These are phyloP conservation scores for Rhinichthys osculus DNA, from an alignment of 2,797 vertebrate genomes.

Conservation along the genomic window DNA sequence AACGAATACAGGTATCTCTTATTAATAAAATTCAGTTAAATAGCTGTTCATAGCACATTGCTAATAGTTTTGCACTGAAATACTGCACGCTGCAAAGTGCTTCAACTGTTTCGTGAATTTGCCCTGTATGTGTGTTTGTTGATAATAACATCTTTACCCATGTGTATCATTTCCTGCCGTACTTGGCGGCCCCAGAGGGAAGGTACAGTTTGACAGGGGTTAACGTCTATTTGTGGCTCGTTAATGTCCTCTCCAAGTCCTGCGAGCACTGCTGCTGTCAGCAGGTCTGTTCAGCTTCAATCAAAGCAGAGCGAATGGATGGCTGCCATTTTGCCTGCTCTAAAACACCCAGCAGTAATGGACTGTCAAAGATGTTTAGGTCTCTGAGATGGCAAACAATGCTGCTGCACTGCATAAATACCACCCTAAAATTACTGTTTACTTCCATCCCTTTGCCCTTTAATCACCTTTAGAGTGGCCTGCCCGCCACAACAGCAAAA, in stretches of 20 bases:
- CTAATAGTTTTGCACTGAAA: neutral
- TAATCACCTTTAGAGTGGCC: slow-evolving; percentile 58
- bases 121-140: slow-evolving; percentile 15
- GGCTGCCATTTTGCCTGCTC: slow-evolving; percentile 44
- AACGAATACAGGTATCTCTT: neutral
- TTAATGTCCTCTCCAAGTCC: slow-evolving; percentile 62
- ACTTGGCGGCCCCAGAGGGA: slow-evolving; percentile 36
- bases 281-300: slow-evolving; percentile 68
- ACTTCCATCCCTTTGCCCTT: slow-evolving; percentile 60
- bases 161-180: slow-evolving; percentile 22
- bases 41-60: neutral
- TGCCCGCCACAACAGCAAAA: slow-evolving; percentile 39
- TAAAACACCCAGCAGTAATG: slow-evolving; percentile 65
- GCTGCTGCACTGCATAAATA: slow-evolving; percentile 59
- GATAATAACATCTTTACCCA: slow-evolving; percentile 17
- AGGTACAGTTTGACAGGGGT: slow-evolving; percentile 55
- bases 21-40: neutral
- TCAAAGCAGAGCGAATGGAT: slow-evolving; percentile 69
- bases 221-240: slow-evolving; percentile 63
- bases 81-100: neutral
- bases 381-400: slow-evolving; percentile 69
- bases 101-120: neutral
- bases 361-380: slow-evolving; percentile 68
- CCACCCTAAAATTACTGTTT: slow-evolving; percentile 68
- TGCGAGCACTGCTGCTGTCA: slow-evolving; percentile 61